Evolutionary conservation across 2,113 vertebrate species (phyloP).

Genomic region (Conger conger): DNA sequence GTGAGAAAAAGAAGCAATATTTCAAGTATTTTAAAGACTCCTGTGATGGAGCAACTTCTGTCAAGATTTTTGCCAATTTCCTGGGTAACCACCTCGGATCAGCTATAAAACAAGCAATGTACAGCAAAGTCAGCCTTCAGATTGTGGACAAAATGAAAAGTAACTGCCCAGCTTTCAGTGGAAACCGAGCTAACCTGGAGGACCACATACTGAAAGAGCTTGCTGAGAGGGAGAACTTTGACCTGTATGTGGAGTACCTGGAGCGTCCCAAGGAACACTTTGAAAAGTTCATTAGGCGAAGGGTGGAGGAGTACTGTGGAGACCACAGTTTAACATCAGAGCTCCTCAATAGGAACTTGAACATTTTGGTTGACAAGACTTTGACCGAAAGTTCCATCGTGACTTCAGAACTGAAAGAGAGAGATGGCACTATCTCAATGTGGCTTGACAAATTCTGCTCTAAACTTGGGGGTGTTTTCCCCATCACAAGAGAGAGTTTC

Average conservation of each 20-base stretch:
- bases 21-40: neutral
- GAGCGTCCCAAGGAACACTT: constrained; percentile 6
- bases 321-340: neutral
- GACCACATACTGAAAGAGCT: constrained; percentile 31
- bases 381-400: neutral
- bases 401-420: neutral
- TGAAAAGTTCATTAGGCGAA: constrained; percentile 20
- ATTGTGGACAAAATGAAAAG: neutral
- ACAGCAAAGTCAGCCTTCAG: neutral
- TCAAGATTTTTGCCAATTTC: neutral
- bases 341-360: neutral
- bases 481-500: constrained; percentile 5
- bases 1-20: constrained; percentile 30
- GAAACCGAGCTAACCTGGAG: constrained; percentile 20
- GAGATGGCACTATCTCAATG: constrained; percentile 11
- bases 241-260: constrained; percentile 27
- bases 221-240: constrained; percentile 29
- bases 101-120: neutral
- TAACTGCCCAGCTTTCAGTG: constrained; percentile 24
- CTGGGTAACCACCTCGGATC: neutral
- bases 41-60: neutral
- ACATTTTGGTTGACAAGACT: neutral
- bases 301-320: constrained; percentile 2
- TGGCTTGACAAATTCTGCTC: constrained; percentile 34
- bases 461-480: constrained; percentile 8